Percentiles rank a stretch among this genome's conserved stretches.
These are phyloP conservation scores for Tragelaphus oryx DNA, from an alignment of 2,797 vertebrate genomes.

Conservation along the genomic window DNA sequence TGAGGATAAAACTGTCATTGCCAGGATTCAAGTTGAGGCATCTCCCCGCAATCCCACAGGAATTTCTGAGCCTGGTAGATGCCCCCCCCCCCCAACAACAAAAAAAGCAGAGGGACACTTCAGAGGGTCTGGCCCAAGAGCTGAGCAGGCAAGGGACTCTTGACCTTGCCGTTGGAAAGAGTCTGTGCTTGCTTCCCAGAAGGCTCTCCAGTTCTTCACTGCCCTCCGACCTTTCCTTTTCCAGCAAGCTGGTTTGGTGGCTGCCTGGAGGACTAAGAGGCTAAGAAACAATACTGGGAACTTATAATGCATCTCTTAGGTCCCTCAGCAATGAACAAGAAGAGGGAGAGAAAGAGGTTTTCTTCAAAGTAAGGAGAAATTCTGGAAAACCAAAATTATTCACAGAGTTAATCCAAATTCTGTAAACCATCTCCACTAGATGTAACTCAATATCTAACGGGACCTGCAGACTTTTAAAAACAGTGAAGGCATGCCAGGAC, in stretches of 20 bases:
- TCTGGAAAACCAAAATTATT: conserved; percentile 38
- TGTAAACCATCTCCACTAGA: neutral
- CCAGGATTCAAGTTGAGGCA: neutral
- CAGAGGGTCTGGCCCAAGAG: neutral
- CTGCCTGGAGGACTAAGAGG: neutral
- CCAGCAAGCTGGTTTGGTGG: neutral
- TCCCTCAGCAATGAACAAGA: neutral
- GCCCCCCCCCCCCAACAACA: neutral
- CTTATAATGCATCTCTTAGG: neutral
- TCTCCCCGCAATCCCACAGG: neutral
- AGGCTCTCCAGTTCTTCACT: neutral
- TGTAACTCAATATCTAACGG: neutral
- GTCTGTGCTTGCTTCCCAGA: neutral
- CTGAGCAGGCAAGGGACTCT: neutral
- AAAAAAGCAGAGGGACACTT: neutral
- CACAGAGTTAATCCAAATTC: conserved; percentile 13
- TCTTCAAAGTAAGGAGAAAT: conserved; percentile 26
- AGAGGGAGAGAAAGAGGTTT: neutral
- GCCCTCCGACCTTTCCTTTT: neutral
- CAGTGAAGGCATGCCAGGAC: neutral
- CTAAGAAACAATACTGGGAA: neutral
- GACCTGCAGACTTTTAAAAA: neutral
- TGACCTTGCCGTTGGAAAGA: neutral
- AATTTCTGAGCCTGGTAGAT: neutral
- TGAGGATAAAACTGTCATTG: neutral